Evolutionary conservation across 1,140 invertebrate genomes (phyloP).

Genomic region (Drosophila grimshawi): DNA sequence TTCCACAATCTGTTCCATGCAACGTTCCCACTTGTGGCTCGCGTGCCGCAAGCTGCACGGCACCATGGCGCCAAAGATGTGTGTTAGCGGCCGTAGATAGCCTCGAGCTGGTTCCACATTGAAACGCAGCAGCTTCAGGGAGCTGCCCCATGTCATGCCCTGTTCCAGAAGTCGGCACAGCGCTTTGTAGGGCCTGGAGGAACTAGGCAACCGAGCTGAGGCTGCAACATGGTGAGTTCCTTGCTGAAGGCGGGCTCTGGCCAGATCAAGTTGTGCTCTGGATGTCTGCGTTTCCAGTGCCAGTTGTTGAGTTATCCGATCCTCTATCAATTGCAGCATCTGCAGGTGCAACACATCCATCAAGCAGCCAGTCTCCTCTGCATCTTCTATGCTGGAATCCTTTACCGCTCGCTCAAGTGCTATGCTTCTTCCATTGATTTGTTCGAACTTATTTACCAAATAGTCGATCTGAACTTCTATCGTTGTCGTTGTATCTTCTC

Average conservation of each 20-base stretch:
- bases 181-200: slow-evolving; percentile 27
- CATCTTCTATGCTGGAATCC: not conserved
- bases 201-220: slow-evolving; percentile 9
- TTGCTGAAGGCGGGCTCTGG: slow-evolving; percentile 40
- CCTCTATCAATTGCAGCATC: slow-evolving; percentile 38
- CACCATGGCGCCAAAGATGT: slow-evolving; percentile 49
- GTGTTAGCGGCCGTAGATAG: slow-evolving; percentile 35
- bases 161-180: slow-evolving; percentile 34
- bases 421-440: slow-evolving; percentile 1
- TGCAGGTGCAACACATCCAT: slow-evolving; percentile 48
- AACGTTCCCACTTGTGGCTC: slow-evolving; percentile 35
- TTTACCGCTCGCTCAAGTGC: not conserved
- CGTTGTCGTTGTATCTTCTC: not conserved
- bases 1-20: slow-evolving; percentile 41
- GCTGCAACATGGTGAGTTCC: slow-evolving; percentile 5
- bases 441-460: not conserved
- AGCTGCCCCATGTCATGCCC: not conserved
- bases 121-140: slow-evolving; percentile 12
- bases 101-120: not conserved
- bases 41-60: slow-evolving; percentile 32
- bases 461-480: too few species aligned
- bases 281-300: slow-evolving; percentile 11
- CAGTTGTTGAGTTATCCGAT: slow-evolving; percentile 11
- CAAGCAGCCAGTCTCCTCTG: not conserved
- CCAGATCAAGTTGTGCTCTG: slow-evolving; percentile 28